Percentiles rank a stretch among this genome's conserved stretches.
phyloP scores from a whole-genome alignment of 2,888 invertebrate genomes.

The Blastobasis lacticolella region DNA sequence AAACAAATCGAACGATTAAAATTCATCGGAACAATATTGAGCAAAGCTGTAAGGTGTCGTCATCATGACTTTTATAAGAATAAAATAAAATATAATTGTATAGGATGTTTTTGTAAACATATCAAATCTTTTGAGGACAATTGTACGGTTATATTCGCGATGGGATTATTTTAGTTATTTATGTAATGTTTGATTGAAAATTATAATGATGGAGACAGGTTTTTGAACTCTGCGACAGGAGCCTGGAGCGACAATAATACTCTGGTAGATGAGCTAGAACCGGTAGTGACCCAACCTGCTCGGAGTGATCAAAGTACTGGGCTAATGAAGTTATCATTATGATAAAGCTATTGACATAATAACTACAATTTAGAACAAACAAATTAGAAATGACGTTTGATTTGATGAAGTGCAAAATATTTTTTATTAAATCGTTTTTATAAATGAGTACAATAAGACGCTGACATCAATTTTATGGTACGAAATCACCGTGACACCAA shows the following conservation, averaged over 20 bases:
- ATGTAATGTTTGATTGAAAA: constrained; percentile 24
- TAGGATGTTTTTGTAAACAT: constrained; percentile 54
- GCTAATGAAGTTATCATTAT: constrained; percentile 1
- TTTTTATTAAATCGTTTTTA: constrained; percentile 24
- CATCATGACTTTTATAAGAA: constrained; percentile 2
- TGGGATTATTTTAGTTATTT: constrained; percentile 3
- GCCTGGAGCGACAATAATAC: constrained; percentile 50
- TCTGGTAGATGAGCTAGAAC: constrained; percentile 38
- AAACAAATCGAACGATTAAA: constrained; percentile 11
- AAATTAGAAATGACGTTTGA: constrained; percentile 20
- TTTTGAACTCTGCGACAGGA: constrained; percentile 21
- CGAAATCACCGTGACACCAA: constrained; percentile 50
- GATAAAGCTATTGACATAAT: constrained; percentile 3
- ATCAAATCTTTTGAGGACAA: constrained; percentile 47
- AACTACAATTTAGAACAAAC: constrained; percentile 24
- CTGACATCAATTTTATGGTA: constrained; percentile 26
- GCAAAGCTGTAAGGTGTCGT: constrained; percentile 25
- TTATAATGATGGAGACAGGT: constrained; percentile 20
- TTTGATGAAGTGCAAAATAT: constrained; percentile 38
- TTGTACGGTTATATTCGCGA: background rate
- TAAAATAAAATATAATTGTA: too few species aligned
- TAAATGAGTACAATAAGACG: constrained; percentile 37
- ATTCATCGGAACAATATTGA: constrained; percentile 46
- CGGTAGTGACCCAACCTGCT: background rate
- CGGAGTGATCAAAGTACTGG: constrained; percentile 1